Evolutionary conservation across 2,113 vertebrate species (phyloP).

Genomic region (Sinocyclocheilus rhinocerous): DNA sequence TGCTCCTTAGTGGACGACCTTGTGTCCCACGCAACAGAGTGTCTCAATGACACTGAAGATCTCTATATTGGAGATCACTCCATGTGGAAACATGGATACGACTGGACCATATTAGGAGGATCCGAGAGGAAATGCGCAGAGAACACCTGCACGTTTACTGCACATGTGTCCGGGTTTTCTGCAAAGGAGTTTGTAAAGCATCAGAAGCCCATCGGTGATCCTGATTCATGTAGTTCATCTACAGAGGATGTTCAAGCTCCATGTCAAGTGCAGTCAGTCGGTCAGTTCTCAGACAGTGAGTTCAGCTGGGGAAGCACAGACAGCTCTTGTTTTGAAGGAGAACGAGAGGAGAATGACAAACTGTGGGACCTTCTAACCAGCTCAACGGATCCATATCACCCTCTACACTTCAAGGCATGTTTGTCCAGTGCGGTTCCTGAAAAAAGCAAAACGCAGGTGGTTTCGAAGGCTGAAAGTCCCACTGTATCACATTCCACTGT

Average conservation of each 20-base stretch:
- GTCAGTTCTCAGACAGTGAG: constrained; percentile 69
- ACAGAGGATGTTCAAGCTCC: constrained; percentile 17
- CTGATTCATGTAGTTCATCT: neutral
- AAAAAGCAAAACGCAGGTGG: neutral
- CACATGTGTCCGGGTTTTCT: constrained; percentile 65
- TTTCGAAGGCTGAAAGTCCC: constrained; percentile 30
- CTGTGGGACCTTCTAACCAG: constrained; percentile 74
- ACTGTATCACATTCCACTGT: neutral
- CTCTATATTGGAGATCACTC: constrained; percentile 68
- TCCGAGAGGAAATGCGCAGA: constrained; percentile 54
- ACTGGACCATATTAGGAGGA: constrained; percentile 73
- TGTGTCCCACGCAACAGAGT: constrained; percentile 64
- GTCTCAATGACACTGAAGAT: constrained; percentile 64
- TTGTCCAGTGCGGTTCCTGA: constrained; percentile 41
- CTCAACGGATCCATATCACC: constrained; percentile 75
- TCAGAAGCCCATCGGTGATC: constrained; percentile 14
- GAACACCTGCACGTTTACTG: constrained; percentile 65
- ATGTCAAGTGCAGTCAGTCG: constrained; percentile 54
- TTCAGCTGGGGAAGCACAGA: constrained; percentile 73
- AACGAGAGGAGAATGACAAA: constrained; percentile 70
- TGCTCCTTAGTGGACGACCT: constrained; percentile 75
- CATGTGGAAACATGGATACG: constrained; percentile 72
- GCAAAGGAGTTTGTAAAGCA: constrained; percentile 49
- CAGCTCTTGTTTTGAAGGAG: constrained; percentile 64
- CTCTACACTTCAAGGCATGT: constrained; percentile 74